Evolutionary conservation across 2,113 vertebrate species (phyloP).

Genomic region (Ciconia stormi): DNA sequence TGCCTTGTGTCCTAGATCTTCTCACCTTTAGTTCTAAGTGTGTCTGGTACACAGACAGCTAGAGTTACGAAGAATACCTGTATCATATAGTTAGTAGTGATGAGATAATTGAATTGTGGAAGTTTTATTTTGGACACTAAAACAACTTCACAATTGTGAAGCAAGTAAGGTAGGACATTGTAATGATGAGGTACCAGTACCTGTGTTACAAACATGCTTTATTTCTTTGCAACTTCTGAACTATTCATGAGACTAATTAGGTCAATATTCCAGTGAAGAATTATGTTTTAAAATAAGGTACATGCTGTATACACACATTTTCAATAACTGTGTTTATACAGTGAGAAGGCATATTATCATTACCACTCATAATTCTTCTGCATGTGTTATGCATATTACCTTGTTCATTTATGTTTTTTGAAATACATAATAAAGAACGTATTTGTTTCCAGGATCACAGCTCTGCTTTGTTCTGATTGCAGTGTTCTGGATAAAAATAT

Average conservation of each 20-base stretch:
- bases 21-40: background rate
- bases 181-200: background rate
- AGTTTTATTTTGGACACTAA: background rate
- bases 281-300: background rate
- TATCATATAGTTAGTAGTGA: background rate
- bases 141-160: background rate
- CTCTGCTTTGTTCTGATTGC: constrained; percentile 40
- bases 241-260: background rate
- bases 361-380: constrained; percentile 27
- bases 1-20: background rate
- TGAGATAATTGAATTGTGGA: background rate
- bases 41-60: background rate
- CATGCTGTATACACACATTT: background rate
- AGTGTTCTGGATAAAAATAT: constrained; percentile 46
- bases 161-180: background rate
- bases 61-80: background rate
- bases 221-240: background rate
- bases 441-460: constrained; percentile 65
- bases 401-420: constrained; percentile 20
- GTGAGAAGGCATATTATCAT: background rate
- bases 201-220: background rate
- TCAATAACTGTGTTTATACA: background rate
- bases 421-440: constrained; percentile 18
- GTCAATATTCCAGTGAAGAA: background rate
- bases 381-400: constrained; percentile 23